A percentile compares a stretch with the other conserved stretches of the same genome.
These are phyloP conservation scores for Nemoura dubitans DNA, from an alignment of 2,888 invertebrate genomes.

Conservation along the genomic window DNA sequence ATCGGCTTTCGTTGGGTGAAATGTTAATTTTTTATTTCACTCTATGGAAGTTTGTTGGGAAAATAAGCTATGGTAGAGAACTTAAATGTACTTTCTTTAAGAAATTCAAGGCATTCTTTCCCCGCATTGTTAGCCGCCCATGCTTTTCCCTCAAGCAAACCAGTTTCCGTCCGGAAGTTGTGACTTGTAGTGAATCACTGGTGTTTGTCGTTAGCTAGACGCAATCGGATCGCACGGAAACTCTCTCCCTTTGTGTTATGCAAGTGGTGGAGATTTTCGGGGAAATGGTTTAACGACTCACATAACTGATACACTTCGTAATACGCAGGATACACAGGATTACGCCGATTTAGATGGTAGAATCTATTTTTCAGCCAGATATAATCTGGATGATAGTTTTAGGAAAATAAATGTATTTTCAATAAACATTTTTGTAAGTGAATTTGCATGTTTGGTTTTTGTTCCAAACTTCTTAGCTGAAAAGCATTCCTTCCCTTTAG, in stretches of 20 bases:
- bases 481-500: too few species aligned
- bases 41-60: not conserved
- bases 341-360: not conserved
- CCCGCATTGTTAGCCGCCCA: not conserved
- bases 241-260: too few species aligned
- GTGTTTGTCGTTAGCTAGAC: not conserved
- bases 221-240: not conserved
- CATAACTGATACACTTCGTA: slow-evolving; percentile 46
- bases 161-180: too few species aligned
- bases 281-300: slow-evolving; percentile 35
- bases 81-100: too few species aligned
- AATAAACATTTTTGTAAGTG: not conserved
- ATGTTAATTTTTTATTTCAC: not conserved
- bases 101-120: not conserved
- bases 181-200: slow-evolving; percentile 14
- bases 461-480: not conserved
- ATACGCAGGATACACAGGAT: not conserved
- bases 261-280: not conserved
- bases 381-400: not conserved
- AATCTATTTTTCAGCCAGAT: not conserved
- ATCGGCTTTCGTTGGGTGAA: not conserved
- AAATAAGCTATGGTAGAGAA: too few species aligned
- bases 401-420: not conserved
- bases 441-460: not conserved
- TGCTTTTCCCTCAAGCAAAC: not conserved